phyloP scores from a whole-genome alignment of 1,140 invertebrate genomes.

The Dendrolimus punctatus region DNA sequence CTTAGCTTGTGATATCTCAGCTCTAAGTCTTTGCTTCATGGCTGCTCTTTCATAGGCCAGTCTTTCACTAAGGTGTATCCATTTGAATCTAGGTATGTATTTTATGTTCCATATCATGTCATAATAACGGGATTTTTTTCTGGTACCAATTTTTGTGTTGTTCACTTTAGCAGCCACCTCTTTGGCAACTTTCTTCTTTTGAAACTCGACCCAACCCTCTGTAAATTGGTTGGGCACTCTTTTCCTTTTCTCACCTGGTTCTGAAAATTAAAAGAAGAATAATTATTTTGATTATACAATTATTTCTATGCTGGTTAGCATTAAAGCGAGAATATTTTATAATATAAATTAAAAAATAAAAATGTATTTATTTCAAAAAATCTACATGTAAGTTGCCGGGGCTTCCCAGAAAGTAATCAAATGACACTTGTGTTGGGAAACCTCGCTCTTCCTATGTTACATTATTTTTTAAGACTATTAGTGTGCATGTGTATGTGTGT shows the following conservation, averaged over 20 bases:
- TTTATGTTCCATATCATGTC: conserved; percentile 97
- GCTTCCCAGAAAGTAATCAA: no score
- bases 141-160: conserved; percentile 89
- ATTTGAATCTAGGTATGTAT: conserved; percentile 96
- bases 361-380: no score
- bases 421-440: no score
- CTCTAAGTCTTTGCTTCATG: conserved; percentile 86
- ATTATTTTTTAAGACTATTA: no score
- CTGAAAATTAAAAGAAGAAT: conserved; percentile 36
- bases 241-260: conserved; percentile 73
- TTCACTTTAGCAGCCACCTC: conserved; percentile 86
- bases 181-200: conserved; percentile 91
- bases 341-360: no score
- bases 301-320: no score
- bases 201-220: conserved; percentile 98
- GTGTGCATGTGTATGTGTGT: no score
- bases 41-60: conserved; percentile 93
- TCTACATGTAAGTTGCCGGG: no score
- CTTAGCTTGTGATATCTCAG: conserved; percentile 93
- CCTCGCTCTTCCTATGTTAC: no score
- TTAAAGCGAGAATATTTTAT: no score
- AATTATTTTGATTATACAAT: not conserved
- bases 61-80: conserved; percentile 94
- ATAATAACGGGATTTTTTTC: conserved; percentile 89
- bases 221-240: conserved; percentile 80